Conservation (phyloP, 2,797 vertebrate genomes). For the Pangasius sanitwongsei region DNA sequence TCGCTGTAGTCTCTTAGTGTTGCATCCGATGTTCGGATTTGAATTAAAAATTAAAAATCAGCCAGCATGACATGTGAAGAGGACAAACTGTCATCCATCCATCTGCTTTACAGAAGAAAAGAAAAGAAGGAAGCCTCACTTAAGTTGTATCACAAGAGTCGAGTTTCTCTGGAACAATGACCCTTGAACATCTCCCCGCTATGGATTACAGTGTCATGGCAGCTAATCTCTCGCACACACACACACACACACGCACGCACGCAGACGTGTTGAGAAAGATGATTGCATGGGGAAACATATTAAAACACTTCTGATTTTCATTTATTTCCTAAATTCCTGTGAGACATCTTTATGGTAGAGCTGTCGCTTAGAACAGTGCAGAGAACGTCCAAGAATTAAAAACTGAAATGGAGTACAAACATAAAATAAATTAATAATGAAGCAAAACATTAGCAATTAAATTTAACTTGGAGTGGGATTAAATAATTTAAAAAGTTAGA, state of each 20-base stretch:
- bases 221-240: background rate
- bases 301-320: background rate
- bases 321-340: background rate
- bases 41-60: conserved; percentile 50
- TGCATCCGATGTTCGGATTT: background rate
- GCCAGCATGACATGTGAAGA: conserved; percentile 6
- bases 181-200: background rate
- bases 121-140: background rate
- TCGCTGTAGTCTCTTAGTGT: background rate
- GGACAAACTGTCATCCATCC: conserved; percentile 49
- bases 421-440: conserved; percentile 3
- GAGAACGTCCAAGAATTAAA: background rate
- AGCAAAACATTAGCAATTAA: background rate
- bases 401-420: background rate
- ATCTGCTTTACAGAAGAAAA: conserved; percentile 41
- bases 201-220: conserved; percentile 40
- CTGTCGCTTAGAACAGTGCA: background rate
- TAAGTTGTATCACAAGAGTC: background rate
- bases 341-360: background rate
- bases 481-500: background rate
- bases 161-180: background rate
- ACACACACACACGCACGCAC: conserved; percentile 9
- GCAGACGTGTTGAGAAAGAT: background rate
- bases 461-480: background rate
- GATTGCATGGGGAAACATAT: background rate